Percentiles rank a stretch among this genome's conserved stretches.
Conservation (phyloP, 2,888 invertebrate species). For the Ypsolopha scabrella region DNA sequence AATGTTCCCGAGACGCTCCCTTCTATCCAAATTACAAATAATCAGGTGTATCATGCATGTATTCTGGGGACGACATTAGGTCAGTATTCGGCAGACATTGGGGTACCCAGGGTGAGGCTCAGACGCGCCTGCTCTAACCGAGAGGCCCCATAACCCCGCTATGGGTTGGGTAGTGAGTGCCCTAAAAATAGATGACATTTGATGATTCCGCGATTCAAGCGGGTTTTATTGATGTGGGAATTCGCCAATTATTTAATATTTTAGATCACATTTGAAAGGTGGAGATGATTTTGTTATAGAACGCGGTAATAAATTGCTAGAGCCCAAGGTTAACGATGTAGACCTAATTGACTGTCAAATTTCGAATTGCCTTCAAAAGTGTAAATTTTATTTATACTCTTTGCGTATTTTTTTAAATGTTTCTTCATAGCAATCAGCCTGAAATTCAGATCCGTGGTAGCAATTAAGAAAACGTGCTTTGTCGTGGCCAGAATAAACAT, state of each 20-base stretch:
- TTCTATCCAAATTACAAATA: neutral
- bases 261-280: neutral
- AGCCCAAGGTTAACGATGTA: too few species aligned
- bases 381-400: too few species aligned
- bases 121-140: neutral
- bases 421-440: too few species aligned
- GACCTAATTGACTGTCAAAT: too few species aligned
- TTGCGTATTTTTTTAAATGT: too few species aligned
- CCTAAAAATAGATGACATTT: slow-evolving; percentile 58
- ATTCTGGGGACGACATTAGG: neutral
- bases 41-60: neutral
- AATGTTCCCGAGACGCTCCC: neutral
- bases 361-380: too few species aligned
- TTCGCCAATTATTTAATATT: slow-evolving; percentile 3
- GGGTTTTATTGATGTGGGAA: slow-evolving; percentile 33
- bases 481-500: neutral
- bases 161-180: slow-evolving; percentile 24
- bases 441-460: too few species aligned
- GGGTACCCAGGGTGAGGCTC: slow-evolving; percentile 3
- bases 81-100: neutral
- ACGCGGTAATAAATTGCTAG: neutral
- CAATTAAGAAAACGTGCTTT: too few species aligned
- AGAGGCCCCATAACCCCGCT: slow-evolving; percentile 44
- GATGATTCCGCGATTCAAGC: slow-evolving; percentile 55
- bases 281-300: neutral